These are phyloP conservation scores for Actinostola sp. DNA, from an alignment of 92 coral and sea anemone species.

Conservation along the genomic window DNA sequence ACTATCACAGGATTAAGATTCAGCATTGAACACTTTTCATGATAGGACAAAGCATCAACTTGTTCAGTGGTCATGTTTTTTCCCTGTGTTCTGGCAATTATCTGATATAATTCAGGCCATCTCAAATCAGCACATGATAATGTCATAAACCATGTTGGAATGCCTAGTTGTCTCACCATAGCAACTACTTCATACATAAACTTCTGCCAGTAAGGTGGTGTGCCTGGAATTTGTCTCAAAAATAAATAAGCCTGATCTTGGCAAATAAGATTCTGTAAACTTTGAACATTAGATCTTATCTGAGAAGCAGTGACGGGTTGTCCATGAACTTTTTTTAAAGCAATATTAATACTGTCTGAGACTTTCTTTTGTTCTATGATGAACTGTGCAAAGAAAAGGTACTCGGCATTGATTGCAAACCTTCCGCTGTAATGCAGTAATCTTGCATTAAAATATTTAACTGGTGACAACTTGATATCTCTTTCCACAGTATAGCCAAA, in stretches of 20 bases:
- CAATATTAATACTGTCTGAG: slow-evolving; percentile 54
- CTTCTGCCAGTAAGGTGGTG: too few relatives aligned
- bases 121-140: too few relatives aligned
- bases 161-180: slow-evolving; percentile 53
- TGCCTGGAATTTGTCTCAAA: too few relatives aligned
- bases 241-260: too few relatives aligned
- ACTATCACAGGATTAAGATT: slow-evolving; percentile 55
- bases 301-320: slow-evolving; percentile 58
- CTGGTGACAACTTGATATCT: slow-evolving; percentile 33
- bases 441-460: slow-evolving; percentile 54
- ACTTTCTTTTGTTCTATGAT: slow-evolving; percentile 63
- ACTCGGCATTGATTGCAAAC: too few relatives aligned
- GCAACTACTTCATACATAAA: slow-evolving; percentile 31
- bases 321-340: slow-evolving; percentile 58
- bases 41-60: too few relatives aligned
- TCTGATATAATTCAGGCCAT: too few relatives aligned
- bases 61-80: too few relatives aligned
- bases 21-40: slow-evolving; percentile 57
- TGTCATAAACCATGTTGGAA: slow-evolving; percentile 48
- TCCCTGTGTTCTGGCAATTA: too few relatives aligned
- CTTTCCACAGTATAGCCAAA: slow-evolving; percentile 55
- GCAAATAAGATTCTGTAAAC: too few relatives aligned
- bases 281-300: slow-evolving; percentile 43
- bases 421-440: too few relatives aligned
- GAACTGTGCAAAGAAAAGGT: slow-evolving; percentile 69